Percentiles rank a stretch among this genome's conserved stretches.
Evolutionary conservation across 2,113 vertebrate species (phyloP).

Genomic region (Macaca mulatta): DNA sequence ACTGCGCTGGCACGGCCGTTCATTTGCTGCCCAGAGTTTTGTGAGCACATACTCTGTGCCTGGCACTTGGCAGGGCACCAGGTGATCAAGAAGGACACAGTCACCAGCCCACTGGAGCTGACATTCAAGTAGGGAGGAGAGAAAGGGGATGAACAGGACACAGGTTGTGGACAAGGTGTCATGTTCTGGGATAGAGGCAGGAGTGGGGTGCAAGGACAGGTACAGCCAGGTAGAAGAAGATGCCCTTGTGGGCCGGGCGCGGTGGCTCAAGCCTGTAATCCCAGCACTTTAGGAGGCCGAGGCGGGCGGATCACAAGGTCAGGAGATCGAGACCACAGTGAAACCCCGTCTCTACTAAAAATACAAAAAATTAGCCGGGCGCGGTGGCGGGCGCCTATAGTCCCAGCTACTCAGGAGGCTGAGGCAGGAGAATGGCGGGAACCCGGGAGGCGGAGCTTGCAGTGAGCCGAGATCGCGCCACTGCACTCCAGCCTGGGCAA

Average conservation of each 20-base stretch:
- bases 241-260: neutral
- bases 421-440: no score
- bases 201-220: neutral
- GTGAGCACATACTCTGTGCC: neutral
- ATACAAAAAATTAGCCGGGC: no score
- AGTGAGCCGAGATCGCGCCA: no score
- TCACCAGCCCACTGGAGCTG: neutral
- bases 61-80: neutral
- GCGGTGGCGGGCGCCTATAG: no score
- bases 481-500: no score
- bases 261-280: no score
- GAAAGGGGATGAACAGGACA: neutral
- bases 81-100: neutral
- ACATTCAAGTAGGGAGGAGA: neutral
- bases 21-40: neutral
- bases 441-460: no score
- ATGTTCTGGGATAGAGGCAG: neutral
- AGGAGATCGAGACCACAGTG: no score
- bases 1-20: neutral
- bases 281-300: no score
- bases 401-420: no score
- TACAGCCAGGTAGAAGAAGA: rapidly evolving
- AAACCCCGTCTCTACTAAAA: no score
- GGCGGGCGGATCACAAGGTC: no score
- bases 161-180: neutral